Conservation (phyloP, 2,113 vertebrate species). For the Polypterus bichir region DNA sequence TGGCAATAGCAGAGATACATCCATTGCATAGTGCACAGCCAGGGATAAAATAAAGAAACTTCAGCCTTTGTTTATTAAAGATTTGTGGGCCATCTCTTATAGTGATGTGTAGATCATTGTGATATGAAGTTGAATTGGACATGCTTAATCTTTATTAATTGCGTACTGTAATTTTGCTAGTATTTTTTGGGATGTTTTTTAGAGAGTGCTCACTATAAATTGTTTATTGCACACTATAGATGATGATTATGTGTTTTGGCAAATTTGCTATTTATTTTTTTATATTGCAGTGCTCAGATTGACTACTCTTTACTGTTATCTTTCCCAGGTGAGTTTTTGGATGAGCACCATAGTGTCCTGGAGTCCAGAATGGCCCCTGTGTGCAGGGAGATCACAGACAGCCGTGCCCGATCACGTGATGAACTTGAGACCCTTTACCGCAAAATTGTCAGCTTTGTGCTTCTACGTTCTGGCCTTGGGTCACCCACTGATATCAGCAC, state of each 20-base stretch:
- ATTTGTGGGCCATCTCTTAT: too few species aligned
- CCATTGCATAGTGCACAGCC: too few species aligned
- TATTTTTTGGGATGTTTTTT: slow-evolving; percentile 1
- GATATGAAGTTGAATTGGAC: too few species aligned
- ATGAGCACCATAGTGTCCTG: slow-evolving; percentile 51
- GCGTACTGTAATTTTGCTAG: slow-evolving; percentile 13
- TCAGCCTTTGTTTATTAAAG: too few species aligned
- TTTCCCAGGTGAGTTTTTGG: slow-evolving; percentile 55
- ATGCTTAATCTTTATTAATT: not conserved
- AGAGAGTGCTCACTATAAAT: slow-evolving; percentile 7
- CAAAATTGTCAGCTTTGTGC: slow-evolving; percentile 56
- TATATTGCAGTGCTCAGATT: too few species aligned
- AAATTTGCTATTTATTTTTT: not conserved
- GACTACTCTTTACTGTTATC: too few species aligned
- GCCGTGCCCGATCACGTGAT: slow-evolving; percentile 33
- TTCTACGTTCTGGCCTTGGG: slow-evolving; percentile 60
- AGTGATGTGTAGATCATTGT: too few species aligned
- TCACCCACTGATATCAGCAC: slow-evolving; percentile 45
- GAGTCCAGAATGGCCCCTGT: slow-evolving; percentile 51
- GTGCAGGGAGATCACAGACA: slow-evolving; percentile 65
- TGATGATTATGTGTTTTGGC: slow-evolving; percentile 2
- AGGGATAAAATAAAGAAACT: too few species aligned
- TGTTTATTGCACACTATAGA: slow-evolving; percentile 11
- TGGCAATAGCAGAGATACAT: too few species aligned
- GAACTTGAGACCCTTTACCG: slow-evolving; percentile 57